phyloP scores from a whole-genome alignment of 2,113 vertebrate genomes.

The Trinectes maculatus region DNA sequence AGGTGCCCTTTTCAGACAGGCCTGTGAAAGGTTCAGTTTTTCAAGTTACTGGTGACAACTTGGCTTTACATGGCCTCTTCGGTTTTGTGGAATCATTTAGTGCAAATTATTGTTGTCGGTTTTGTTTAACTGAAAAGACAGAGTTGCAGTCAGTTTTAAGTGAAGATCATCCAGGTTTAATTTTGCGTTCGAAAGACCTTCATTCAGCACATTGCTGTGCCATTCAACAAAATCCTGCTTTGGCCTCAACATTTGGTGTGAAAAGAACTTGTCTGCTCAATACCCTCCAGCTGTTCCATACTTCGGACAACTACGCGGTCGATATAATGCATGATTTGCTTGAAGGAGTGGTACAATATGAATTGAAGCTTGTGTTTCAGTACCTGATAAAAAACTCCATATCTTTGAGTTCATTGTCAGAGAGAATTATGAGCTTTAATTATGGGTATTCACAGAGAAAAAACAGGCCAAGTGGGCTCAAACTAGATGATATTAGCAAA shows the following conservation, averaged over 20 bases:
- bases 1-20: too few relatives aligned
- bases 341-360: conserved; percentile 9
- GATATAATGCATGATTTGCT: conserved; percentile 18
- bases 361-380: conserved; percentile 8
- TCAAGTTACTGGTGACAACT: too few relatives aligned
- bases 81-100: too few relatives aligned
- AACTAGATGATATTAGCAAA: not conserved
- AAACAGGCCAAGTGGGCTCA: not conserved
- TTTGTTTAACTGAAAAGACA: too few relatives aligned
- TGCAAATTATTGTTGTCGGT: too few relatives aligned
- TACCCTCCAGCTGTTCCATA: not conserved
- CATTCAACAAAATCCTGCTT: not conserved
- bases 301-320: conserved; percentile 3
- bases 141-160: too few relatives aligned
- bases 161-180: too few relatives aligned
- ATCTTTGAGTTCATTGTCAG: not conserved
- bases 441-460: not conserved
- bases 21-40: too few relatives aligned
- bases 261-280: not conserved
- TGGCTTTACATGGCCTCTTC: too few relatives aligned
- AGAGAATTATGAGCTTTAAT: not conserved
- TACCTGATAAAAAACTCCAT: conserved; percentile 5
- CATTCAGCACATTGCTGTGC: not conserved
- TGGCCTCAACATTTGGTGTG: not conserved
- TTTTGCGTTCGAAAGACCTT: not conserved